Evolutionary conservation across 2,797 vertebrate species (phyloP), one percentile per base, ranked within the genome.

Genomic region (Eleutherodactylus coqui): DNA sequence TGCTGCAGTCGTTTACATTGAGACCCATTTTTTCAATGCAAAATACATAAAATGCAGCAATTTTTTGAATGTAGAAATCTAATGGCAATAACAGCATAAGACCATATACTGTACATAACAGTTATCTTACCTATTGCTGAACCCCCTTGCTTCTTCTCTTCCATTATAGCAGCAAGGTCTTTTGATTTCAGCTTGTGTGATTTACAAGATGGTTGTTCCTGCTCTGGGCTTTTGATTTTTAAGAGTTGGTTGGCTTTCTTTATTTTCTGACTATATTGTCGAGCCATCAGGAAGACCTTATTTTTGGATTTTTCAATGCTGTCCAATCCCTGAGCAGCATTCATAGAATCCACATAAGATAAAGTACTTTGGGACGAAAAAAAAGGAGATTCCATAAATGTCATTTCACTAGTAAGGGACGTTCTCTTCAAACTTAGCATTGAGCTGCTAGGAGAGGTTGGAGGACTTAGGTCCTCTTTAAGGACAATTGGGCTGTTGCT

Each of bases 241-340:
- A 99, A 92, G 90, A 99, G 95, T 84, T 99, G 98, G 87, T 99
- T 99, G 85, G 97, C 97, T 89, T 96, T 98, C 93, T 97, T 99
- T 90, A 99, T 99, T 94, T 99, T 99, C 91, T 99, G 98, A 90
- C 98, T 99, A 85, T 99, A 99, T 77, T 99, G 98, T 60, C 98
- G 95, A 2, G 98, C 98, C 98, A 99, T 99, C 88, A 97, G 92
- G 88, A 98, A 98, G 82, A 99, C 98, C 49, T 96, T 94, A 90
- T 95, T 99, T 89, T 96, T 98, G 5, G 94, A 95, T 91, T 96
- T 98, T 83, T 99, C 98, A 38, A 90, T 91, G 73, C 93, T 87
- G 0, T 96, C 97, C 84, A 93, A 27, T 10, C 95, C 91, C 55
- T 93, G 92, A 88, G 97, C 96, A 38, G 92, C 29, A 11, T 89